These are phyloP conservation scores for Bombus terrestris DNA, from an alignment of 1,140 invertebrate genomes.

Conservation along the genomic window DNA sequence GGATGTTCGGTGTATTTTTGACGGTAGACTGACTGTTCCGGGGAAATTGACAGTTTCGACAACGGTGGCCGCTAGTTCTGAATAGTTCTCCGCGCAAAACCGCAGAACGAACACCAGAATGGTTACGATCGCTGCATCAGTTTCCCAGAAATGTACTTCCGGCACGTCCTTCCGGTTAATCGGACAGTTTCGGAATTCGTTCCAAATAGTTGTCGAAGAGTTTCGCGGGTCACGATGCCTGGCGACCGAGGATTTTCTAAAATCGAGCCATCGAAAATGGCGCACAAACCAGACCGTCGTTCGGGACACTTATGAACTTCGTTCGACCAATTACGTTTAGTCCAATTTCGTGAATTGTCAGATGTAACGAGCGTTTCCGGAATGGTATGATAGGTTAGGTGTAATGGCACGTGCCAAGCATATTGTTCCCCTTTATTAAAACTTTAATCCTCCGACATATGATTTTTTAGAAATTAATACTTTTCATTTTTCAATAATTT, in stretches of 20 bases:
- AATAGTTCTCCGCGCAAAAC: slow-evolving; percentile 64
- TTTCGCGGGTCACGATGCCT: slow-evolving; percentile 41
- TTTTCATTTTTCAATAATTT: too few relatives aligned
- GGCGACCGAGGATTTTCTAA: slow-evolving; percentile 28
- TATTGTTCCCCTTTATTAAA: too few relatives aligned
- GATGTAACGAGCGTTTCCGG: neutral
- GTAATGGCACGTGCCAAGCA: too few relatives aligned
- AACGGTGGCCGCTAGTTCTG: slow-evolving; percentile 56
- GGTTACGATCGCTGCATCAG: slow-evolving; percentile 58
- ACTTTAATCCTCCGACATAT: too few relatives aligned
- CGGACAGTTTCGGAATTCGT: slow-evolving; percentile 68
- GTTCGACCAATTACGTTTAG: neutral
- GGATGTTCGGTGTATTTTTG: slow-evolving; percentile 50
- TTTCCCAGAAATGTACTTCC: slow-evolving; percentile 69
- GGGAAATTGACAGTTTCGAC: slow-evolving; percentile 67
- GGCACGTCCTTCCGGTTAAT: slow-evolving; percentile 71
- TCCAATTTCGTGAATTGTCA: neutral
- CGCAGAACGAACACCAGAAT: slow-evolving; percentile 65
- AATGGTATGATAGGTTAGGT: too few relatives aligned
- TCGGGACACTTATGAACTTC: neutral
- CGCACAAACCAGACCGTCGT: neutral
- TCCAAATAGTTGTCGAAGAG: slow-evolving; percentile 68
- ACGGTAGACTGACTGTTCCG: slow-evolving; percentile 63
- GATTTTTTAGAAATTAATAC: too few relatives aligned
- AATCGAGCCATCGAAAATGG: slow-evolving; percentile 28